Evolutionary conservation across 2,888 invertebrate species (phyloP).

Genomic region (Noctua comes): DNA sequence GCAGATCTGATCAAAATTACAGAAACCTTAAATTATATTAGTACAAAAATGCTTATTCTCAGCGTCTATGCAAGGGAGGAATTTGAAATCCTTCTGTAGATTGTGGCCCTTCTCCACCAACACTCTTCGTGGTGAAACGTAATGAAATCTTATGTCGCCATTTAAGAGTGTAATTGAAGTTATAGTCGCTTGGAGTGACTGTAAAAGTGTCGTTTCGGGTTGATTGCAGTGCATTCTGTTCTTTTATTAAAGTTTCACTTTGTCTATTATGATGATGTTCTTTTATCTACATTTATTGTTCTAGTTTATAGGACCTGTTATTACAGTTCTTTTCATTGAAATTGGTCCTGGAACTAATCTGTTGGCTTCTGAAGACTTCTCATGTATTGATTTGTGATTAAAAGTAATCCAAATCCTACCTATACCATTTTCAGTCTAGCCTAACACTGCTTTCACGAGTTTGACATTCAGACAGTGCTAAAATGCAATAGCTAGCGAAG

Average conservation of each 20-base stretch:
- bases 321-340: too few relatives aligned
- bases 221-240: conserved; percentile 46
- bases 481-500: conserved; percentile 27
- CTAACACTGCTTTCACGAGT: conserved; percentile 14
- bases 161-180: conserved; percentile 59
- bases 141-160: conserved; percentile 50
- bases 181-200: conserved; percentile 39
- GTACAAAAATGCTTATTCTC: neutral
- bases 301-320: conserved; percentile 4
- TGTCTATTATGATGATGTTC: conserved; percentile 20
- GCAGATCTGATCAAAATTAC: neutral
- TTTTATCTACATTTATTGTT: conserved; percentile 9
- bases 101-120: conserved; percentile 29
- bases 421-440: neutral
- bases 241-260: conserved; percentile 46
- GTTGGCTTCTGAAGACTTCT: neutral
- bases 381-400: neutral
- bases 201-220: conserved; percentile 56
- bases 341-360: neutral
- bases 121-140: conserved; percentile 22
- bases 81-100: neutral
- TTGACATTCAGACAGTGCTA: conserved; percentile 11
- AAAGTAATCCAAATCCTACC: neutral
- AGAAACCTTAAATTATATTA: neutral
- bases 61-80: neutral